phyloP scores from a whole-genome alignment of 1,140 invertebrate species.

The Brachionus sp. region DNA sequence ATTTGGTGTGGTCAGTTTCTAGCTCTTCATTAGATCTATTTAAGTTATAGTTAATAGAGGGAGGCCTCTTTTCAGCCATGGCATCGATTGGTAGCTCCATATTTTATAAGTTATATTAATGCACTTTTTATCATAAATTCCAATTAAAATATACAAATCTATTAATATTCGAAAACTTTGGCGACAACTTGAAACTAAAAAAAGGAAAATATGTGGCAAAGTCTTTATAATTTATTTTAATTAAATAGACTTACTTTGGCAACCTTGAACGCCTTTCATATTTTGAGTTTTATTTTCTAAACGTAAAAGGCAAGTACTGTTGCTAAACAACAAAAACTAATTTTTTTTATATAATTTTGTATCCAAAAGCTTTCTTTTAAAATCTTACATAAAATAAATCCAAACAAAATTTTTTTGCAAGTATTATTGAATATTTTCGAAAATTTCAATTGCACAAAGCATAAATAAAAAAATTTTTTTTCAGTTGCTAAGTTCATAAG shows the following conservation, averaged over 20 bases:
- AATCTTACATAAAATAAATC: not conserved
- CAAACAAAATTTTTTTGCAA: not conserved
- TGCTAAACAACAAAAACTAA: not conserved
- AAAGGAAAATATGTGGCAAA: not conserved
- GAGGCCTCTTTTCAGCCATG: not conserved
- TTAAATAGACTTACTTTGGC: not conserved
- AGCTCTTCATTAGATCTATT: not conserved
- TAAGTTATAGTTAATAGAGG: conserved; percentile 5
- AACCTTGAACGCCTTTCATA: conserved; percentile 33
- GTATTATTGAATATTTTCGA: not conserved
- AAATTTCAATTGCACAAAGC: not conserved
- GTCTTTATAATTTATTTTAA: not conserved
- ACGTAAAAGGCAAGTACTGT: conserved; percentile 13
- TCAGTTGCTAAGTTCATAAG: too few relatives aligned
- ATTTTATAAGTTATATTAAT: not conserved
- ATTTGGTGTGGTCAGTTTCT: not conserved
- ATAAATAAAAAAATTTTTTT: not conserved
- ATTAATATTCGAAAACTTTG: not conserved
- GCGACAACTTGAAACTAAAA: not conserved
- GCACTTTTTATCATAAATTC: not conserved
- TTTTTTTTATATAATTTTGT: not conserved
- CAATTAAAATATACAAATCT: not conserved
- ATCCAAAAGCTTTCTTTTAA: not conserved
- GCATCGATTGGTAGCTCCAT: not conserved
- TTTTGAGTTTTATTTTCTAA: not conserved